Evolutionary conservation across 2,113 vertebrate species (phyloP).

Genomic region (Uria lomvia): DNA sequence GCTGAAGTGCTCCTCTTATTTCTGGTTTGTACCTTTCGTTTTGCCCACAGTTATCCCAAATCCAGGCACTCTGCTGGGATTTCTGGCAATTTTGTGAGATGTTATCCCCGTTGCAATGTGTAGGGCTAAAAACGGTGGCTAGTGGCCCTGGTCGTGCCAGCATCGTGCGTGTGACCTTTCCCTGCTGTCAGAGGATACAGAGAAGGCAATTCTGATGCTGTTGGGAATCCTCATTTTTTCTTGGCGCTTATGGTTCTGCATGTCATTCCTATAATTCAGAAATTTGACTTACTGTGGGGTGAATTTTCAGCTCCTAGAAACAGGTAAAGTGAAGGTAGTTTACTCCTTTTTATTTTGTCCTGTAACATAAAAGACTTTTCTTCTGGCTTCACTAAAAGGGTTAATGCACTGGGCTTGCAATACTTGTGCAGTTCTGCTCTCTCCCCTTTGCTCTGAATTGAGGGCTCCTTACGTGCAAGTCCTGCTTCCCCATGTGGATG

Average conservation of each 20-base stretch:
- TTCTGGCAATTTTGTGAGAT: not conserved
- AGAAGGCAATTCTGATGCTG: not conserved
- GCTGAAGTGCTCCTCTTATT: not conserved
- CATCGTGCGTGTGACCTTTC: not conserved
- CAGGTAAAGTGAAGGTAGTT: not conserved
- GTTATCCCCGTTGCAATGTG: not conserved
- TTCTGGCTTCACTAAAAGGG: not conserved
- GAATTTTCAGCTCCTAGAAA: not conserved
- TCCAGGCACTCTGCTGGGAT: not conserved
- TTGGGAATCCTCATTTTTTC: not conserved
- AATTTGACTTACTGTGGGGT: not conserved
- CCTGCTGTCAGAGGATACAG: not conserved
- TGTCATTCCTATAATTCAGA: not conserved
- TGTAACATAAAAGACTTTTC: not conserved
- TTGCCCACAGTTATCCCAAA: rapidly evolving
- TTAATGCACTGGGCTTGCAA: not conserved
- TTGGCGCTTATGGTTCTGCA: not conserved
- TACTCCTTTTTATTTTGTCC: not conserved
- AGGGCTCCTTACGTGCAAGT: not conserved
- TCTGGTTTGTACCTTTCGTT: not conserved
- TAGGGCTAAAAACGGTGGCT: not conserved
- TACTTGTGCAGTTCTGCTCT: not conserved
- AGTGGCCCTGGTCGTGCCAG: not conserved
- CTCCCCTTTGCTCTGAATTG: not conserved
- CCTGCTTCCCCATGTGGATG: not conserved